Percentiles rank a stretch among this genome's conserved stretches.
Conservation (phyloP, 2,797 vertebrate species). For the Coranthus polyacanthus region DNA sequence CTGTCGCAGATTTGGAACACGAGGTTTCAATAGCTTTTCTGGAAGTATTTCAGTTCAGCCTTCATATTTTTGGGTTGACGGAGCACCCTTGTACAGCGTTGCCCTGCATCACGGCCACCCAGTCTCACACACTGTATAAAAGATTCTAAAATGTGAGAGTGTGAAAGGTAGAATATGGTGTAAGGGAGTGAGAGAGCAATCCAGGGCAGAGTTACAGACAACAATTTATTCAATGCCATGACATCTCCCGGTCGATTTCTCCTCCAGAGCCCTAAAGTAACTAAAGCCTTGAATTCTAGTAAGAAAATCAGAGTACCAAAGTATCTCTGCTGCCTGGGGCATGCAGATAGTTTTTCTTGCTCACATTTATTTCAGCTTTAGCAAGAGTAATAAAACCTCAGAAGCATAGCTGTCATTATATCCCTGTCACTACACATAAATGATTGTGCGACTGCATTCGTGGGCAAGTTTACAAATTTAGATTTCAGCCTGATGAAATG, state of each 20-base stretch:
- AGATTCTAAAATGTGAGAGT: slow-evolving; percentile 4
- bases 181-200: slow-evolving; percentile 16
- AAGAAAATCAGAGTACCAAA: slow-evolving; percentile 21
- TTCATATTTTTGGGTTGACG: slow-evolving; percentile 27
- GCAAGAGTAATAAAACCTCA: slow-evolving; percentile 6
- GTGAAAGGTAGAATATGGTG: neutral
- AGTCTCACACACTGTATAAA: slow-evolving; percentile 20
- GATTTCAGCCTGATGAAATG: neutral
- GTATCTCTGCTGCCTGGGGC: slow-evolving; percentile 1
- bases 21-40: neutral
- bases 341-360: slow-evolving; percentile 8
- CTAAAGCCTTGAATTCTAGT: slow-evolving; percentile 24
- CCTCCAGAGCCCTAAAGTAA: slow-evolving; percentile 27
- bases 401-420: neutral
- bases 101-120: slow-evolving; percentile 20
- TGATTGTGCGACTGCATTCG: neutral
- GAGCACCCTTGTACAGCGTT: slow-evolving; percentile 9
- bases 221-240: slow-evolving; percentile 41
- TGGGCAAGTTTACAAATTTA: neutral
- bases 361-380: slow-evolving; percentile 1
- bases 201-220: slow-evolving; percentile 27
- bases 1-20: neutral
- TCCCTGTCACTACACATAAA: neutral
- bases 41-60: slow-evolving; percentile 33
- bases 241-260: slow-evolving; percentile 36